Percentiles rank a stretch among this genome's conserved stretches.
Conservation (phyloP, 2,113 vertebrate species). For the Solea solea region DNA sequence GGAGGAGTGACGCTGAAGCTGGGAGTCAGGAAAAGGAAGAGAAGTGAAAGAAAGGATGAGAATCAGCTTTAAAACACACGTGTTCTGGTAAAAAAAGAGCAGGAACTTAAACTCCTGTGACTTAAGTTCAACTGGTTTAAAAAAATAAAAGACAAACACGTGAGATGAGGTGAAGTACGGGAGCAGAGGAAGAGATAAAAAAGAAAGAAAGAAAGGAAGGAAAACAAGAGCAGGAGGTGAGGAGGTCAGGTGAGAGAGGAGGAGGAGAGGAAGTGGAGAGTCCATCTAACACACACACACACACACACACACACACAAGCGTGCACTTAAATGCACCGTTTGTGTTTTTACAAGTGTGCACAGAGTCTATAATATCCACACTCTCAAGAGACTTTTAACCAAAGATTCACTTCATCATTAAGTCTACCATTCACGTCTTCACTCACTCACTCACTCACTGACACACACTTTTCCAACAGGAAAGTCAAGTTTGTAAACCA, state of each 20-base stretch:
- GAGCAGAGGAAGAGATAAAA: slow-evolving; percentile 12
- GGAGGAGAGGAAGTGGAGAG: slow-evolving; percentile 63
- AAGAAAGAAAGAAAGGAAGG: slow-evolving; percentile 8
- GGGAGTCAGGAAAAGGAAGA: slow-evolving; percentile 40
- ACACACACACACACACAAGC: slow-evolving; percentile 5
- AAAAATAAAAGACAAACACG: neutral
- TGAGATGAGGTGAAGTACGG: neutral
- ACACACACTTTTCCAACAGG: too few species aligned
- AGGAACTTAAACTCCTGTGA: too few species aligned
- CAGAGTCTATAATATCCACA: too few species aligned
- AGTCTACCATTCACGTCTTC: too few species aligned
- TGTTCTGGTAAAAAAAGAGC: neutral
- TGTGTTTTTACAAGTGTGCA: too few species aligned
- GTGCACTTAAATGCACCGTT: too few species aligned
- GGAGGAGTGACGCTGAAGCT: neutral
- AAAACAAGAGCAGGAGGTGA: slow-evolving; percentile 3
- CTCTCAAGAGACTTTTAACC: too few species aligned
- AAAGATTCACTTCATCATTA: too few species aligned
- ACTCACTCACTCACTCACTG: too few species aligned
- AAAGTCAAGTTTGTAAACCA: too few species aligned
- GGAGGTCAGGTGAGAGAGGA: slow-evolving; percentile 35
- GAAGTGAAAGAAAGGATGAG: slow-evolving; percentile 8
- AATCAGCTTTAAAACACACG: neutral
- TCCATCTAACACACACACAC: slow-evolving; percentile 43
- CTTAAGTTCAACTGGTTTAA: too few species aligned